Evolutionary conservation across 2,113 vertebrate species (phyloP).

Genomic region (Mesocricetus auratus): DNA sequence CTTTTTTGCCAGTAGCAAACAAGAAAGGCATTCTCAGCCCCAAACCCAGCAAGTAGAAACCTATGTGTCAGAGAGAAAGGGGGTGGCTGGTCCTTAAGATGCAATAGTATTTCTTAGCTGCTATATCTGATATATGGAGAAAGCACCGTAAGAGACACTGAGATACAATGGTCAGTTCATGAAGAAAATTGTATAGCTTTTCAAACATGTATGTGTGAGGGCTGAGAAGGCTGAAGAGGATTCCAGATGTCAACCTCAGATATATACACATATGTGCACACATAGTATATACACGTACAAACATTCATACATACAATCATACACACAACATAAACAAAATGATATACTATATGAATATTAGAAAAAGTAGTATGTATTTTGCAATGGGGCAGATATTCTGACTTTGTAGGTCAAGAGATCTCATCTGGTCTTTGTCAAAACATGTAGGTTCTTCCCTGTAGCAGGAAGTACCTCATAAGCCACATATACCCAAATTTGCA

Average conservation of each 20-base stretch:
- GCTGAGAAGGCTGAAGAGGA: neutral
- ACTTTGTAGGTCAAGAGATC: neutral
- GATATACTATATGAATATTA: neutral
- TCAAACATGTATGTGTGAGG: neutral
- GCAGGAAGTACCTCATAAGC: neutral
- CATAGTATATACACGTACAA: neutral
- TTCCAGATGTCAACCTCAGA: neutral
- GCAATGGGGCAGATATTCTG: neutral
- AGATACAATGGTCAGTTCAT: neutral
- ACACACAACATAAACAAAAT: neutral
- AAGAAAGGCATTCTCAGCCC: neutral
- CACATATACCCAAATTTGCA: neutral
- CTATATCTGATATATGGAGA: neutral
- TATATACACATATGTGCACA: too few species aligned
- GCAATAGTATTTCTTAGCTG: neutral
- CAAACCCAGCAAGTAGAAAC: neutral
- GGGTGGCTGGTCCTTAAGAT: neutral
- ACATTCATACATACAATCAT: neutral
- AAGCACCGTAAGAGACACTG: neutral
- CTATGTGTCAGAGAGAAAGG: neutral
- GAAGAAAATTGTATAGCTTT: neutral
- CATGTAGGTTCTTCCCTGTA: neutral
- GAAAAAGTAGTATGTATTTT: neutral
- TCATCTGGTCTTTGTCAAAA: neutral
- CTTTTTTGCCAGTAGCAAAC: neutral